Base-by-base conservation (phyloP, 2,888 invertebrate species). In the Phlogophora meticulosa region DNA sequence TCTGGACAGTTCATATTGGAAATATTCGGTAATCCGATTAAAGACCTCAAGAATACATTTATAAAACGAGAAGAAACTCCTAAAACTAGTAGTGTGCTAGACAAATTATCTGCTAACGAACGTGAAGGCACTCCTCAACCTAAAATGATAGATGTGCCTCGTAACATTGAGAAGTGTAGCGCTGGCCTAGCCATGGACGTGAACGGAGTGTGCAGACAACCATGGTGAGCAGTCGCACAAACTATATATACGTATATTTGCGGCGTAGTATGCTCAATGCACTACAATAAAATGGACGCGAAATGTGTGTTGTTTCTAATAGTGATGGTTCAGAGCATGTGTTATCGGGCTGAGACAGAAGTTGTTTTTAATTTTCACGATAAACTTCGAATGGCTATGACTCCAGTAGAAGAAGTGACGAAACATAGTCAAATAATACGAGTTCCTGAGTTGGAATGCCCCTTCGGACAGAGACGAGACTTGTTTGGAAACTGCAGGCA, bases 11-110 rank as follows among this genome's bases (percentile, higher is more conserved):
- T 90, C 38, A 81, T 93, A 36, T 76, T 90, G 1, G 88, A 90
- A 45, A 85, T 93, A 67, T 94, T 94, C 61, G 89, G 91, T 3
- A 93, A 94, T 83, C 95, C 95, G 7, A 76, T 94, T 5, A 87
- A 87, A 70, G 93, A 94, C 74, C 84, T 94, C 20, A 72, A 87
- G 68, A 84, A 81, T 59, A 84, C 76, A 20, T 56, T 82, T 62
- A 32, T 60, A 3, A 74, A 78, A 64, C 28, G 43, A 17, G 65
- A 75, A 45, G 55, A 58, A 22, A 48, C 45, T 22, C 46, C 63
- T 49, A 63, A 42, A 51, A 38, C 42, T 10, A 56, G 59, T 43
- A 66, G 53, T 22, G 62, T 65, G 46, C 80, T 53, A 36, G 71
- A 66, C 49, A 55, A 72, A 17, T 40, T 74, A 60, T 72, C 72